A percentile compares a stretch with the other conserved stretches of the same genome.
phyloP scores from a whole-genome alignment of 2,797 vertebrate species.

The Clarias pachynema region DNA sequence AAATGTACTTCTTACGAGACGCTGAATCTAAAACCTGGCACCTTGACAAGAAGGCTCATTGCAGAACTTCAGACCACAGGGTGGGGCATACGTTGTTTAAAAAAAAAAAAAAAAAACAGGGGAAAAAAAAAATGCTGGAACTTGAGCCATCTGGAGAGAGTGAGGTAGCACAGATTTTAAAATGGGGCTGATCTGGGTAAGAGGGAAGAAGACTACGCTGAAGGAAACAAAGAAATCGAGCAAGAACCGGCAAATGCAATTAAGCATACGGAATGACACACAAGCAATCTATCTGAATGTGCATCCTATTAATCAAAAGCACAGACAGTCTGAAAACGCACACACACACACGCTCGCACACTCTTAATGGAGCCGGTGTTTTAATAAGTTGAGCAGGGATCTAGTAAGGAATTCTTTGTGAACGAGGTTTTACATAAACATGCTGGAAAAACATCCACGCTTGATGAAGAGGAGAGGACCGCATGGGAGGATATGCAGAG shows the following conservation, averaged over 20 bases:
- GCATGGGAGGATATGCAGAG: constrained; percentile 1
- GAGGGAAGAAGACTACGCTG: constrained; percentile 29
- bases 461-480: constrained; percentile 3
- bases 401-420: constrained; percentile 36
- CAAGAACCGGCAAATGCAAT: constrained; percentile 18
- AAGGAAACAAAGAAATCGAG: constrained; percentile 41
- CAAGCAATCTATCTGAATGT: constrained; percentile 17
- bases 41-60: constrained; percentile 73
- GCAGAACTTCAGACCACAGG: constrained; percentile 78
- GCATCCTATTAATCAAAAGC: constrained; percentile 27
- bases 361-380: constrained; percentile 4
- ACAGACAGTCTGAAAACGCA: constrained; percentile 15
- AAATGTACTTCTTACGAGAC: constrained; percentile 71
- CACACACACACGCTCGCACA: constrained; percentile 38
- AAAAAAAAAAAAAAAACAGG: constrained; percentile 57
- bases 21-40: constrained; percentile 73
- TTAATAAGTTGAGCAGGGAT: constrained; percentile 45
- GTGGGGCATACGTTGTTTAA: constrained; percentile 74
- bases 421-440: constrained; percentile 24
- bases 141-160: constrained; percentile 70
- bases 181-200: constrained; percentile 66
- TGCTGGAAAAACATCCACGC: constrained; percentile 25
- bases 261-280: constrained; percentile 13
- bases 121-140: constrained; percentile 62
- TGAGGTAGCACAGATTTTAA: constrained; percentile 70